Base-by-base conservation (phyloP, 2,797 vertebrate species). In the Urosaurus nigricauda region DNA sequence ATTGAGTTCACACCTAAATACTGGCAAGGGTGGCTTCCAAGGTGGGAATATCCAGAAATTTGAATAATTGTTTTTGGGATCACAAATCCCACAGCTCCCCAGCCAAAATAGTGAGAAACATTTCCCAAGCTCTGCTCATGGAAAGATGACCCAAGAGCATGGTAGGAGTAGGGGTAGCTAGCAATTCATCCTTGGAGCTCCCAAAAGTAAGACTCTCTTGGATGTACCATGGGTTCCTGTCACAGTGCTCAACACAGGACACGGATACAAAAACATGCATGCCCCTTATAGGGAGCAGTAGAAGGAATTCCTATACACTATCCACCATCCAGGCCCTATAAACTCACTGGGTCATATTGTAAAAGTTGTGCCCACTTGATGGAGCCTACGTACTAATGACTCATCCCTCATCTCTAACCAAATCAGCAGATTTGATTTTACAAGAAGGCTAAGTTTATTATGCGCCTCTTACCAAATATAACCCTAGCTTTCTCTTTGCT, bases 361-460 rank as follows among this genome's bases (percentile, higher is more conserved):
- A 84, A 90, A 93, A 88, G 89, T 90, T 4, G 86, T 91, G 79
- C 85, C 88, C 88, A 85, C 94, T 90, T 88, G 83, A 79, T 88
- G 90, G 90, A 91, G 56, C 81, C 91, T 92, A 94, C 84, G 65
- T 90, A 88, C 79, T 19, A 8, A 94, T 95, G 95, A 96, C 93
- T 95, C 94, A 95, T 87, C 89, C 89, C 32, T 92, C 89, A 79
- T 83, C 93, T 93, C 94, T 94, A 94, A 95, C 85, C 90, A 88
- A 96, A 95, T 89, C 90, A 0, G 8, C 89, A 94, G 93, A 96
- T 95, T 93, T 92, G 93, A 96, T 96, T 94, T 95, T 95, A 93
- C 93, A 91, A 93, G 94, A 83, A 92, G 91, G 89, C 93, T 96
- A 95, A 95, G 96, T 97, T 96, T 96, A 96, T 97, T 95, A 95